Evolutionary conservation across 2,797 vertebrate genomes (phyloP).

Genomic region (Danio choprae): DNA sequence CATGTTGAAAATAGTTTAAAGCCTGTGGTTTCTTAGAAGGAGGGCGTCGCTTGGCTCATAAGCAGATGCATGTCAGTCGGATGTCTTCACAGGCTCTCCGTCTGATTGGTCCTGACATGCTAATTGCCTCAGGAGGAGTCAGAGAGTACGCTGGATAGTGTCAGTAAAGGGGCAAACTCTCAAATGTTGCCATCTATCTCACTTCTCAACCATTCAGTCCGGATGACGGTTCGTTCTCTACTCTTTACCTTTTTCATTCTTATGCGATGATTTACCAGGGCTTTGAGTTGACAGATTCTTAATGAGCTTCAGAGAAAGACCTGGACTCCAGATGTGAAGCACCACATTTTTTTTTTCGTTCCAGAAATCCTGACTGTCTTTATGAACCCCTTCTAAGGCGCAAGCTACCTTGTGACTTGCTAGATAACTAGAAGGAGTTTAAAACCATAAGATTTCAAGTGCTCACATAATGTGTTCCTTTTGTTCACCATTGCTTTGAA

Average conservation of each 20-base stretch:
- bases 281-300: conserved; percentile 15
- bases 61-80: conserved; percentile 37
- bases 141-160: conserved; percentile 4
- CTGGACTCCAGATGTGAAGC: conserved; percentile 48
- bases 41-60: conserved; percentile 21
- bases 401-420: neutral
- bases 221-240: conserved; percentile 10
- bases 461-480: conserved; percentile 1
- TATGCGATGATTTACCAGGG: conserved; percentile 7
- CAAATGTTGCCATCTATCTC: conserved; percentile 31
- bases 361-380: neutral
- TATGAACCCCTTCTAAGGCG: neutral
- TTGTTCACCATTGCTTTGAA: conserved; percentile 15
- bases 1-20: conserved; percentile 43
- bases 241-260: neutral
- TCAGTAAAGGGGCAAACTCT: conserved; percentile 9
- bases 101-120: conserved; percentile 51
- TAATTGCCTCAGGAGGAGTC: conserved; percentile 32
- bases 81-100: conserved; percentile 37
- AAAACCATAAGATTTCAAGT: neutral
- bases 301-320: conserved; percentile 1
- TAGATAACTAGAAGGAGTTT: conserved; percentile 1
- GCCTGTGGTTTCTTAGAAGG: conserved; percentile 27
- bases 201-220: conserved; percentile 32
- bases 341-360: conserved; percentile 21